These are phyloP conservation scores for Ladona fulva DNA, from an alignment of 1,140 invertebrate species.

Conservation along the genomic window DNA sequence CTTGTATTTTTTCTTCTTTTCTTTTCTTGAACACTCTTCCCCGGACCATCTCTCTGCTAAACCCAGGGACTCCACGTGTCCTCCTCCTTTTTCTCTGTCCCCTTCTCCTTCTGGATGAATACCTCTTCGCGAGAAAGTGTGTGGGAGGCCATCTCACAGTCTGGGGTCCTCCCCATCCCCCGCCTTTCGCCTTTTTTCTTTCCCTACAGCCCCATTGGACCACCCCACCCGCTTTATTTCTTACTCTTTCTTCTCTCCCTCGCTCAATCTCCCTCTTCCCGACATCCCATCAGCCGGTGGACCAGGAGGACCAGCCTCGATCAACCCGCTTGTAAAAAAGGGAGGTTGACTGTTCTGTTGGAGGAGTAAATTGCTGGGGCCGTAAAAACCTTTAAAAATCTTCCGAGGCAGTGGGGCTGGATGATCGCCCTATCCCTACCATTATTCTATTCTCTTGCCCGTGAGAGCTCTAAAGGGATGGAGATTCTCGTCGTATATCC, in stretches of 20 bases:
- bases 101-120: not conserved
- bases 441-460: not conserved
- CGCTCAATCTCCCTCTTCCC: not conserved
- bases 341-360: not conserved
- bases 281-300: not conserved
- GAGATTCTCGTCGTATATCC: not conserved
- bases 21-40: too few species aligned
- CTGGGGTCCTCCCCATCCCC: not conserved
- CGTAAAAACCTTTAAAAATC: conserved; percentile 7
- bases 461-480: not conserved
- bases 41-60: not conserved
- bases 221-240: not conserved
- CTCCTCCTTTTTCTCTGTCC: not conserved
- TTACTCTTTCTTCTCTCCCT: not conserved
- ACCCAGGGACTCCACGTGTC: too few species aligned
- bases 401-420: too few species aligned
- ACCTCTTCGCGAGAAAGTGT: too few species aligned
- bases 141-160: not conserved
- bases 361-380: not conserved
- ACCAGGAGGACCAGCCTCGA: not conserved
- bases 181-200: too few species aligned
- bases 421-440: not conserved
- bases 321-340: not conserved
- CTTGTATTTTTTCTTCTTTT: too few species aligned
- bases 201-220: not conserved